Percentiles rank a stretch among this genome's conserved stretches.
phyloP scores from a whole-genome alignment of 1,140 invertebrate species.

The Aphelenchoides avenae region DNA sequence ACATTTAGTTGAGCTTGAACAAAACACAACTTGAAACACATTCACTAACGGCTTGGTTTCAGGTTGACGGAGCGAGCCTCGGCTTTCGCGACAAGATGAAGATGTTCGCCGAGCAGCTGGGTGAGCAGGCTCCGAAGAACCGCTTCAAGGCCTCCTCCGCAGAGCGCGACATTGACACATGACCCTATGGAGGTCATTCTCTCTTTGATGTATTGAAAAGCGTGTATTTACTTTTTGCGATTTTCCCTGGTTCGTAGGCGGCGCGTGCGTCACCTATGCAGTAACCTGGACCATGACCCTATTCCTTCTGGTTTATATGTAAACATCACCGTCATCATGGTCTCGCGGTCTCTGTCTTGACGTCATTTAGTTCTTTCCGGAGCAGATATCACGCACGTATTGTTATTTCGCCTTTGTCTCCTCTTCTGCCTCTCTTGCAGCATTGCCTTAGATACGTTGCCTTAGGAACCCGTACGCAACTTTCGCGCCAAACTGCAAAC shows the following conservation, averaged over 20 bases:
- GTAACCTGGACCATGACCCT: background rate
- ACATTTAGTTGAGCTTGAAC: constrained; percentile 3
- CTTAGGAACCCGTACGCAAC: no score
- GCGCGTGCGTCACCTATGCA: no score
- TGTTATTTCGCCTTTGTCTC: no score
- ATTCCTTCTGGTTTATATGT: background rate
- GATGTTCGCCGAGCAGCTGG: constrained; percentile 61
- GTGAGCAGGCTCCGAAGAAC: constrained; percentile 59
- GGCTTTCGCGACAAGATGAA: constrained; percentile 63
- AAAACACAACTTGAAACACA: background rate
- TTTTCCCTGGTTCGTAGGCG: background rate
- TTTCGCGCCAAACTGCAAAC: no score
- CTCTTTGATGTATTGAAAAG: background rate
- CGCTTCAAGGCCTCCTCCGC: constrained; percentile 59
- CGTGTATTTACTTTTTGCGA: background rate
- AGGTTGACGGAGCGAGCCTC: constrained; percentile 37
- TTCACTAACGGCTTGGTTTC: constrained; percentile 12
- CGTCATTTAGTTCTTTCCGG: no score
- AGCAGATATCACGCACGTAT: no score
- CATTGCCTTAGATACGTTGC: no score
- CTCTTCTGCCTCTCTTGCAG: no score
- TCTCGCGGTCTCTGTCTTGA: background rate
- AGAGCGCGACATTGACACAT: constrained; percentile 40
- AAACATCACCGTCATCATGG: background rate
- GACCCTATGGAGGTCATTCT: background rate